Percentiles rank a stretch among this genome's conserved stretches.
Evolutionary conservation across 2,113 vertebrate species (phyloP).

Genomic region (Dipodomys stephensi): DNA sequence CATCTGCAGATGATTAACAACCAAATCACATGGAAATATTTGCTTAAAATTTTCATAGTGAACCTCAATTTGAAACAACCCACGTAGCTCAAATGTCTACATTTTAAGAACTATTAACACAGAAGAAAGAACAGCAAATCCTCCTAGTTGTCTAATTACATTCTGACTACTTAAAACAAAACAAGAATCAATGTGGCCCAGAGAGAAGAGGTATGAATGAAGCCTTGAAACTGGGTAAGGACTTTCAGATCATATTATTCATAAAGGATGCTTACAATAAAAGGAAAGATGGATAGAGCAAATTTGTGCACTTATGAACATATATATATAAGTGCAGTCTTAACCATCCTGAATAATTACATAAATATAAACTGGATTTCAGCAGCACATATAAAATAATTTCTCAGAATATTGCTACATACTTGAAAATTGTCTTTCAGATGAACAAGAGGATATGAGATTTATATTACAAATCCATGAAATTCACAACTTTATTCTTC

Average conservation of each 20-base stretch:
- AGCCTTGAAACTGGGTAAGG: neutral
- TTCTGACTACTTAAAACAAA: neutral
- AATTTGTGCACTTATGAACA: neutral
- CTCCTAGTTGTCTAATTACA: neutral
- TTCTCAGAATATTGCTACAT: neutral
- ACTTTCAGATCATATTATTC: neutral
- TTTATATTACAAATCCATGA: neutral
- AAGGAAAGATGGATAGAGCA: neutral
- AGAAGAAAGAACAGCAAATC: neutral
- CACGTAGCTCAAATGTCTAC: neutral
- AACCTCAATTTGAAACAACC: neutral
- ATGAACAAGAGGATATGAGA: neutral
- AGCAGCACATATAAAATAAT: neutral
- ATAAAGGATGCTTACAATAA: neutral
- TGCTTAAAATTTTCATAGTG: neutral
- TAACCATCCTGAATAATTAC: neutral
- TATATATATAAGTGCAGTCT: neutral
- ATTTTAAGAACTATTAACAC: neutral
- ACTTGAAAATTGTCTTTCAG: neutral
- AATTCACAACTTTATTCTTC: neutral
- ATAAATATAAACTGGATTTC: neutral
- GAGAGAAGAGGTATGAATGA: neutral
- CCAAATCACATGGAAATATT: neutral
- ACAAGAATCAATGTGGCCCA: neutral
- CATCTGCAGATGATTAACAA: neutral